Conservation (phyloP, 2,113 vertebrate species). For the Lathamus discolor region DNA sequence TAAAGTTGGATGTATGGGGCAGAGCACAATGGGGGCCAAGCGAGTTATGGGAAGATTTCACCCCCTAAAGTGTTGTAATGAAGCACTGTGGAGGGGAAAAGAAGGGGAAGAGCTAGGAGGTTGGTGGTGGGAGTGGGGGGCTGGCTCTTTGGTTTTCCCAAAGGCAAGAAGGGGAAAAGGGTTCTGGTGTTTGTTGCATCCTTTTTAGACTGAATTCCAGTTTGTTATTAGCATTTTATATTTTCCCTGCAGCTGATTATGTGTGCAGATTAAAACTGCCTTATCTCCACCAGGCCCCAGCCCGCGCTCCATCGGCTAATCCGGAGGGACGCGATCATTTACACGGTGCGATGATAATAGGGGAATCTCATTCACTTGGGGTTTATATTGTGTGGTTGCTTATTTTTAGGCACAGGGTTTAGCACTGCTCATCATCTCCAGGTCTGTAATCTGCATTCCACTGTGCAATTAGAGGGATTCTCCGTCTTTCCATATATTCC, state of each 20-base stretch:
- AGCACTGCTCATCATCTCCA: not conserved
- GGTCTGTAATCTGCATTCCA: not conserved
- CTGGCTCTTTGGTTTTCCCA: not conserved
- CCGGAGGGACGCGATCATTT: constrained; percentile 33
- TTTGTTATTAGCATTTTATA: constrained; percentile 24
- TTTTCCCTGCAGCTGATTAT: constrained; percentile 6
- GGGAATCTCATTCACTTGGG: not conserved
- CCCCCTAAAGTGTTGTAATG: not conserved
- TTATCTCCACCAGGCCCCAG: not conserved
- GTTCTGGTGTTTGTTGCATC: not conserved
- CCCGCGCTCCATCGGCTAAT: not conserved
- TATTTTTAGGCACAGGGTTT: not conserved
- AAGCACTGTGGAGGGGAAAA: not conserved
- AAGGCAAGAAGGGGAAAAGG: not conserved
- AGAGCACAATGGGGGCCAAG: not conserved
- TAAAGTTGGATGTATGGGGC: constrained; percentile 16
- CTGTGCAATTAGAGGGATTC: not conserved
- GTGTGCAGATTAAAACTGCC: not conserved
- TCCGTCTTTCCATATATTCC: not conserved
- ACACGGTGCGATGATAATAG: not conserved
- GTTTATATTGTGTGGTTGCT: not conserved
- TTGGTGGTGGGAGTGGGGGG: rapidly evolving
- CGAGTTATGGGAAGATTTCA: not conserved
- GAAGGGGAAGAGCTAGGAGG: rapidly evolving
- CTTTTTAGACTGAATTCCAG: constrained; percentile 9